Conservation (phyloP, 2,797 vertebrate species). For the Urocyon cinereoargenteus region DNA sequence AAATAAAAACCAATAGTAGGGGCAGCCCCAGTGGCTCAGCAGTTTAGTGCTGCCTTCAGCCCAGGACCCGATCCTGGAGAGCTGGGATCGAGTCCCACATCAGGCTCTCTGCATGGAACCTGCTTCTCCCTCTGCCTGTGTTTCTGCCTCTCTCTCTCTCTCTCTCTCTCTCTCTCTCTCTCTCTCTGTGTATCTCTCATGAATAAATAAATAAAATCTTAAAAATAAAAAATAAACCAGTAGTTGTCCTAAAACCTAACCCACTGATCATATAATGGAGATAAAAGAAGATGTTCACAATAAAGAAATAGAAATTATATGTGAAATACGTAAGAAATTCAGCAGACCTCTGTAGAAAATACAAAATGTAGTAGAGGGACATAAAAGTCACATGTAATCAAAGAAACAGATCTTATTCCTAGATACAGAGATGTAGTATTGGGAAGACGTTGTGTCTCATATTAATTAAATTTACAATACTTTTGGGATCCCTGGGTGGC, state of each 20-base stretch:
- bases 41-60: too few species aligned
- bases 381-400: not conserved
- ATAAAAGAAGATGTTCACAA: constrained; percentile 19
- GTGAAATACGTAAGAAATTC: not conserved
- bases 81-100: too few species aligned
- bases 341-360: not conserved
- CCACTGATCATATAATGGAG: not conserved
- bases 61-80: too few species aligned
- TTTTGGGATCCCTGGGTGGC: not conserved
- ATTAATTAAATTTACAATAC: not conserved
- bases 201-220: too few species aligned
- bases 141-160: too few species aligned
- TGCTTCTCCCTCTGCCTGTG: too few species aligned
- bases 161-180: too few species aligned
- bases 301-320: constrained; percentile 43
- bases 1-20: not conserved
- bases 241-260: constrained; percentile 11
- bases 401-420: not conserved
- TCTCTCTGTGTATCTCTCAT: too few species aligned
- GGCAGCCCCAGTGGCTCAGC: too few species aligned
- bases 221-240: not conserved
- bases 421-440: not conserved
- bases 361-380: not conserved
- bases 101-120: too few species aligned
- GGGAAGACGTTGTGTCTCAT: constrained; percentile 4